These are phyloP conservation scores for Apamea anceps DNA, from an alignment of 2,888 invertebrate genomes.

Conservation along the genomic window DNA sequence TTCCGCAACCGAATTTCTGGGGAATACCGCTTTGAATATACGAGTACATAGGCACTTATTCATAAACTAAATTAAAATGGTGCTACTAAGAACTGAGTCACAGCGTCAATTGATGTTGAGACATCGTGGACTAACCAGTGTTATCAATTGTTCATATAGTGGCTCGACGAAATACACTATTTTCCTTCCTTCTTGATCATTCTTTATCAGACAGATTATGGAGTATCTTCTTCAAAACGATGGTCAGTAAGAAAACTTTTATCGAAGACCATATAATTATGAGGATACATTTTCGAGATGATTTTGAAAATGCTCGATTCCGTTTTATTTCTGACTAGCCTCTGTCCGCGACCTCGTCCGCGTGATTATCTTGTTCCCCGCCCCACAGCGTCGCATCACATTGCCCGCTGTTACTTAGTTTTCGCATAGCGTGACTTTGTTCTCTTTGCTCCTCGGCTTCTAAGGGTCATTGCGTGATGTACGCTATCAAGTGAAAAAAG, in stretches of 20 bases:
- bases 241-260: background rate
- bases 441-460: background rate
- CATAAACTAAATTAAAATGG: constrained; percentile 28
- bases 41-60: constrained; percentile 29
- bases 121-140: constrained; percentile 16
- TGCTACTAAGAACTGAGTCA: constrained; percentile 31
- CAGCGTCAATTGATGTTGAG: background rate
- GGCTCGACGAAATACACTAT: background rate
- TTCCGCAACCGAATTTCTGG: constrained; percentile 14
- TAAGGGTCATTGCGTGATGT: background rate
- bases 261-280: background rate
- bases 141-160: background rate
- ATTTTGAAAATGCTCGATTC: background rate
- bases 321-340: background rate
- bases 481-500: background rate
- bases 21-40: constrained; percentile 41
- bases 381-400: background rate
- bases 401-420: background rate
- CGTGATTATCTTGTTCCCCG: background rate
- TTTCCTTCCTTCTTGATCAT: background rate
- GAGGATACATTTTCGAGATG: background rate
- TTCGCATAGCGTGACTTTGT: background rate
- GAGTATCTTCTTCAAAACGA: too few species aligned
- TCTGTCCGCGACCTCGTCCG: background rate
- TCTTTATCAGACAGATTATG: background rate